Evolutionary conservation across 2,113 vertebrate species (phyloP).

Genomic region (Rana temporaria): DNA sequence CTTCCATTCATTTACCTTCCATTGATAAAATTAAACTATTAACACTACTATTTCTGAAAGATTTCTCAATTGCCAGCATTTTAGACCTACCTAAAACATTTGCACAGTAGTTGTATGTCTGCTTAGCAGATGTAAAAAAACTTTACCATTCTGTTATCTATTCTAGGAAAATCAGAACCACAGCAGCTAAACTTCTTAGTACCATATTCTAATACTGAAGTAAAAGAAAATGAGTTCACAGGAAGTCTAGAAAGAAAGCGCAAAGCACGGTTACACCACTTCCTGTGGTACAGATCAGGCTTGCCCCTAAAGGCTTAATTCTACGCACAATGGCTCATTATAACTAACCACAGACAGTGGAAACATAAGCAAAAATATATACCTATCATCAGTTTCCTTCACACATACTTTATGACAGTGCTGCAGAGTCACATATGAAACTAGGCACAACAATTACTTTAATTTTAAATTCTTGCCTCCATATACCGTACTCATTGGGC

Average conservation of each 20-base stretch:
- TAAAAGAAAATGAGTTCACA: not conserved
- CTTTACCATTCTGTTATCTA: not conserved
- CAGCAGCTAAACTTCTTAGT: not conserved
- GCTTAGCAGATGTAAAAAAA: not conserved
- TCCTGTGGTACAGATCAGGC: conserved; percentile 12
- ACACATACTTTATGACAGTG: not conserved
- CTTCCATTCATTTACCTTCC: no score
- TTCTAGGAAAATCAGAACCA: not conserved
- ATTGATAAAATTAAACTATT: no score
- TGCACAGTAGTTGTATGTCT: no score
- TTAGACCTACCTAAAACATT: no score
- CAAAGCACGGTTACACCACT: not conserved
- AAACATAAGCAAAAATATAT: not conserved
- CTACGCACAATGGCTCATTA: not conserved
- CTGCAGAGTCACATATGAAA: no score
- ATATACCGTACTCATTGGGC: no score
- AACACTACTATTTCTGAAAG: no score
- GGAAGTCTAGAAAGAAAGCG: not conserved
- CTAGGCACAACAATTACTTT: no score
- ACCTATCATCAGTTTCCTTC: not conserved
- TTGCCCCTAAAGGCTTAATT: not conserved
- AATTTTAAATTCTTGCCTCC: no score
- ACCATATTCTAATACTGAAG: not conserved
- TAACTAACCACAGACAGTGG: not conserved
- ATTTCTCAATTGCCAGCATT: no score